phyloP scores from a whole-genome alignment of 1,140 invertebrate species.

The Trachymyrmex cornetzi region DNA sequence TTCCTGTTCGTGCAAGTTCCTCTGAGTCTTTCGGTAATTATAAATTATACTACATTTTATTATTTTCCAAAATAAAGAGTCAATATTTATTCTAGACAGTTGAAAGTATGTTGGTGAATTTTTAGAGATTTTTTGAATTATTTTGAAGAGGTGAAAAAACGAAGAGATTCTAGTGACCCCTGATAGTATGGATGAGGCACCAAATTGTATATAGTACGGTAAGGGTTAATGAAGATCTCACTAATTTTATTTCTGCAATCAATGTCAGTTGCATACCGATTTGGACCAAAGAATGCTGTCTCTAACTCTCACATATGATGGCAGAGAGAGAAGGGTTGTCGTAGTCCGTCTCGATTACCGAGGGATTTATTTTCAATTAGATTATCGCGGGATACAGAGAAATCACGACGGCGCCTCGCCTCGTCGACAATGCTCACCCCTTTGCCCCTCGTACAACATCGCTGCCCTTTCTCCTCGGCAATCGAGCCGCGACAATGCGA shows the following conservation, averaged over 20 bases:
- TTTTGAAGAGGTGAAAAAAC: no score
- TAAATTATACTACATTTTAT: no score
- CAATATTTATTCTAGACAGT: no score
- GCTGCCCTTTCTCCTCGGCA: conserved; percentile 63
- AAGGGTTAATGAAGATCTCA: neutral
- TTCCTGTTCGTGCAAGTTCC: no score
- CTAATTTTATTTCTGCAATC: neutral
- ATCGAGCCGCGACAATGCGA: conserved; percentile 84
- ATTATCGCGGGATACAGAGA: conserved; percentile 78
- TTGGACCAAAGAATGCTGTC: neutral
- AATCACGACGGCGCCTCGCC: conserved; percentile 78
- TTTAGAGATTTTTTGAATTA: no score
- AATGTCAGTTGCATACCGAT: neutral
- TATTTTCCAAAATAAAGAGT: no score
- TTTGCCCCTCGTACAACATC: conserved; percentile 19
- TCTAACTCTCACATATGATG: neutral
- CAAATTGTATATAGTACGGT: no score
- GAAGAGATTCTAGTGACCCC: no score
- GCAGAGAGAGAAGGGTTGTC: neutral
- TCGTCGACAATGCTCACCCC: conserved; percentile 78
- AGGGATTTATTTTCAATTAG: conserved; percentile 83
- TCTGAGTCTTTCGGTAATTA: no score
- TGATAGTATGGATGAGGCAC: no score
- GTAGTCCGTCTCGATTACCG: conserved; percentile 48
- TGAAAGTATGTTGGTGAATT: no score